A percentile compares a stretch with the other conserved stretches of the same genome.
These are phyloP conservation scores for Nephrocerus scutellatus DNA, from an alignment of 2,888 invertebrate species.

Conservation along the genomic window DNA sequence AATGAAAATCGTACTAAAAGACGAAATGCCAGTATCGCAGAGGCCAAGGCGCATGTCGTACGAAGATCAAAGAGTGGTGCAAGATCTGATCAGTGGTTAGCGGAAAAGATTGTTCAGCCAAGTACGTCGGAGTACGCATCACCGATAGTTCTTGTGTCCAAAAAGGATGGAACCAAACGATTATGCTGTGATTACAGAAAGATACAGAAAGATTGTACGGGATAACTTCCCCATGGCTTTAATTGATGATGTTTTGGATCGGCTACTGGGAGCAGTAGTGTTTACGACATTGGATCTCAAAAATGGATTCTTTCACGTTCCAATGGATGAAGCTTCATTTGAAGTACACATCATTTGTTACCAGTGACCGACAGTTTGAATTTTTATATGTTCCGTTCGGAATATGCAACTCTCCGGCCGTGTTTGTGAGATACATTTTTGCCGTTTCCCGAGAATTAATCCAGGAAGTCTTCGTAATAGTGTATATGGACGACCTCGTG, in stretches of 20 bases:
- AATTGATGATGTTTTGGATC: constrained; percentile 12
- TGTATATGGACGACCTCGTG: background rate
- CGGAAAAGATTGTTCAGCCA: too few relatives aligned
- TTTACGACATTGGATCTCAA: constrained; percentile 20
- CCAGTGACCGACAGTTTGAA: constrained; percentile 21
- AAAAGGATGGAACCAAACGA: constrained; percentile 12
- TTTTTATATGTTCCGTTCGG: constrained; percentile 3
- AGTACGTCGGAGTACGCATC: too few relatives aligned
- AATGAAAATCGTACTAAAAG: constrained; percentile 5
- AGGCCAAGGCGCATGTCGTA: constrained; percentile 7
- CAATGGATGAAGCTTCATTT: constrained; percentile 17
- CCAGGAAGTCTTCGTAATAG: too few relatives aligned
- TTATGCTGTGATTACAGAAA: constrained; percentile 22
- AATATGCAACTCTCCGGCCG: background rate
- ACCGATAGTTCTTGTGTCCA: constrained; percentile 13
- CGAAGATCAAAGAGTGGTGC: too few relatives aligned
- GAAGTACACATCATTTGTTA: constrained; percentile 23
- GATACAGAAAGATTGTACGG: constrained; percentile 18
- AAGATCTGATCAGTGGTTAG: too few relatives aligned
- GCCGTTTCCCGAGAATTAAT: background rate
- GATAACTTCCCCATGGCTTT: constrained; percentile 14
- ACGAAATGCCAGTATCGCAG: constrained; percentile 3
- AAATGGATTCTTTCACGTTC: constrained; percentile 22
- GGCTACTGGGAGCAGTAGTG: constrained; percentile 14
- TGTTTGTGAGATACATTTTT: background rate